Evolutionary conservation across 2,797 vertebrate genomes (phyloP).

Genomic region (Mus spretus): DNA sequence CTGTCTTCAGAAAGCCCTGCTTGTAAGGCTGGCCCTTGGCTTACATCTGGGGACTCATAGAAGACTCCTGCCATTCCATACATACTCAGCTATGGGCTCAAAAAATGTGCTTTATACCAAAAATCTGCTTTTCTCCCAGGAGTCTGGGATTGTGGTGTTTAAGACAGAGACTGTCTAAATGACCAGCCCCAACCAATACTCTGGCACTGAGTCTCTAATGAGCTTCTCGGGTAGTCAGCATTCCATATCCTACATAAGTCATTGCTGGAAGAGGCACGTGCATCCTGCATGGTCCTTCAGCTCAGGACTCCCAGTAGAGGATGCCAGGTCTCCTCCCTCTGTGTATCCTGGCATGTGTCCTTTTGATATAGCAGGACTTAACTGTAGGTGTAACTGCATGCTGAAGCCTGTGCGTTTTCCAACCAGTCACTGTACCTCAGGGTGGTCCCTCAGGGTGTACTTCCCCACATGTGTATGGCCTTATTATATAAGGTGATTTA

Average conservation of each 20-base stretch:
- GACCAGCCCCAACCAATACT: not conserved
- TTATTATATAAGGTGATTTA: not conserved
- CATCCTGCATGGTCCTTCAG: not conserved
- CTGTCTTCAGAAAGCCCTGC: not conserved
- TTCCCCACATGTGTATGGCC: not conserved
- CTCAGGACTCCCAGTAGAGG: not conserved
- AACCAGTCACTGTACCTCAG: not conserved
- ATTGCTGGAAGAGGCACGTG: not conserved
- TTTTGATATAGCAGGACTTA: not conserved
- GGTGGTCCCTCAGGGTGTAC: not conserved
- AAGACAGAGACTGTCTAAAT: not conserved
- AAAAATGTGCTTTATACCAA: not conserved
- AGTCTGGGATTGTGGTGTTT: not conserved
- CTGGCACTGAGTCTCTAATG: not conserved
- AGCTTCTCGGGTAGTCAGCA: not conserved
- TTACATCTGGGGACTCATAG: not conserved
- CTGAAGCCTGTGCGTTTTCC: not conserved
- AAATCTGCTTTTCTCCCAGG: not conserved
- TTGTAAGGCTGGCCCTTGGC: not conserved
- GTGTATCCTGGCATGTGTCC: not conserved
- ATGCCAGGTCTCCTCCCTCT: slow-evolving; percentile 2
- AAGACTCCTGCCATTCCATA: not conserved
- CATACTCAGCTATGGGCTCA: not conserved
- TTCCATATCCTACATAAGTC: not conserved
- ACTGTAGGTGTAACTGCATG: not conserved